Base-by-base conservation (phyloP, 2,113 vertebrate species). In the Pavo muticus region DNA sequence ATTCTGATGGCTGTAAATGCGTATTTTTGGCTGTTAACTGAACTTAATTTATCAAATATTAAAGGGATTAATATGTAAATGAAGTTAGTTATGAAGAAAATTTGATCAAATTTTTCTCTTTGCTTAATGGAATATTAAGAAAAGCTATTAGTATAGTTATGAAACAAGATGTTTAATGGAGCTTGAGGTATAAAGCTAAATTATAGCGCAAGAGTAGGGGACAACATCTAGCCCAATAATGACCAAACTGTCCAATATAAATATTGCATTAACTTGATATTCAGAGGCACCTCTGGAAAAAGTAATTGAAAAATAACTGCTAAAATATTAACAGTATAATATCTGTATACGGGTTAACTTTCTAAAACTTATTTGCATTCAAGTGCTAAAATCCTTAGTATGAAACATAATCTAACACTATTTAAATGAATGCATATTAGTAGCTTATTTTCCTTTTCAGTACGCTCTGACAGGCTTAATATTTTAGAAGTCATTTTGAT, bases 141-240 rank as follows among this genome's bases (percentile, higher is more conserved):
- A 92, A 96, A 93, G 70, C 32, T 73, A 71, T 94, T 96, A 91
- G 57, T 63, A 71, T 61, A 50, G 59, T 45, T 84, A 27, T 94
- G 91, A 93, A 95, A 95, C 59, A 82, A 84, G 87, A 91, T 91
- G 82, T 92, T 95, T 94, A 95, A 94, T 97, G 91, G 95, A 94
- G 67, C 78, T 27, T 16, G 70, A 78, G 59, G 72, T 95, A 74
- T 79, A 72, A 95, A 91, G 69, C 79, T 94, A 91, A 94, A 94
- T 95, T 84, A 70, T 87, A 91, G 64, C 80, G 79, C 44, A 61
- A 57, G 70, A 91, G 61, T 72, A 73, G 78, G 89, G 80, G 32
- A 84, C 4, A 14, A 84, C 4, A 14, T 87, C 96, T 93, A 94
- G 88, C 40, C 30, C 11, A 20, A 48, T 89, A 91, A 78, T 90